Evolutionary conservation across 2,888 invertebrate genomes (phyloP).

Genomic region (Lasius platythorax): DNA sequence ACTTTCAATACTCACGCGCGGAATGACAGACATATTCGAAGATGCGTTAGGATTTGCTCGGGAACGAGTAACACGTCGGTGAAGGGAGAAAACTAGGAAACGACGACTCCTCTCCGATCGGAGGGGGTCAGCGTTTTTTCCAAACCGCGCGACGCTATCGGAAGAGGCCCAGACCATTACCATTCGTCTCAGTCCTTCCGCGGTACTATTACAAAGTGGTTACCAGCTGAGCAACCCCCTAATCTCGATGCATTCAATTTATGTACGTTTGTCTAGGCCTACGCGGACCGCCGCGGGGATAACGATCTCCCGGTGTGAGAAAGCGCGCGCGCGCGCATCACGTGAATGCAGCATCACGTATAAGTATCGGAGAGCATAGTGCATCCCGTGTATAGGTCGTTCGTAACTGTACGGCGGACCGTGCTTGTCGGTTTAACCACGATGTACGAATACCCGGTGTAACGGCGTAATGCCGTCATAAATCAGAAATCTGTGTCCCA

Average conservation of each 20-base stretch:
- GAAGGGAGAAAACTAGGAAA: constrained; percentile 1
- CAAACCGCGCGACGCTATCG: constrained; percentile 29
- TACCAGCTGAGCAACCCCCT: constrained; percentile 68
- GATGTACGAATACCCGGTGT: not conserved
- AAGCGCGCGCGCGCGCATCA: constrained; percentile 61
- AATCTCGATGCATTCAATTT: constrained; percentile 71
- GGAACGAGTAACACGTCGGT: not conserved
- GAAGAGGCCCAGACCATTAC: constrained; percentile 57
- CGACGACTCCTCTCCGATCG: not conserved
- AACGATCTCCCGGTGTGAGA: constrained; percentile 73
- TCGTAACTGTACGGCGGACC: constrained; percentile 1
- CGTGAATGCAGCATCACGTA: constrained; percentile 42
- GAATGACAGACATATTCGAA: not conserved
- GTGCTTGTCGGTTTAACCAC: constrained; percentile 18
- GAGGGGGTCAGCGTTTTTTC: constrained; percentile 11
- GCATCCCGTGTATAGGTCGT: constrained; percentile 1
- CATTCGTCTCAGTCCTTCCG: constrained; percentile 71
- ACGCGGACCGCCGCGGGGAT: constrained; percentile 67
- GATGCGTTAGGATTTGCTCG: not conserved
- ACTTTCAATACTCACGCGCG: not conserved
- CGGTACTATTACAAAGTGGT: constrained; percentile 71
- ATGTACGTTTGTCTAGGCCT: constrained; percentile 73
- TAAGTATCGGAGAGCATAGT: not conserved
- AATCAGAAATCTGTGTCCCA: not conserved
- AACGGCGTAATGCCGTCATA: not conserved